Conservation (phyloP, 2,888 invertebrate genomes). For the Imbricaverruca yamaguchii region DNA sequence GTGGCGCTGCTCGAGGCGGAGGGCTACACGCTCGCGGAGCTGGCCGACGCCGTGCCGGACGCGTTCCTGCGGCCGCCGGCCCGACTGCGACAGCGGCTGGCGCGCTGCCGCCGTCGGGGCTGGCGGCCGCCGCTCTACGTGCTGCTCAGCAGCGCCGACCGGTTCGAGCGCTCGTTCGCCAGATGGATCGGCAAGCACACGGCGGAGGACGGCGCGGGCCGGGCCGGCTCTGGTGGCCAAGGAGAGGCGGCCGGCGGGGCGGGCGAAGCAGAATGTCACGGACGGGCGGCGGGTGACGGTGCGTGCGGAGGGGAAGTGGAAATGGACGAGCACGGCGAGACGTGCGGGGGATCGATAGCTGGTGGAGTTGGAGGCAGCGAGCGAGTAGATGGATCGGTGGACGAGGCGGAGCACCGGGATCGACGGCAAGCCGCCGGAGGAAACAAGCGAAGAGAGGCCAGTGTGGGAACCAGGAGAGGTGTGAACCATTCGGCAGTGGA, state of each 20-base stretch:
- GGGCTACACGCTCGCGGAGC: not conserved
- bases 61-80: not conserved
- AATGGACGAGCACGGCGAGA: not conserved
- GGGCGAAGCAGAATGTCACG: not conserved
- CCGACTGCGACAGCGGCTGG: not conserved
- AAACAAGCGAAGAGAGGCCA: no score
- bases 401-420: no score
- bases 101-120: not conserved
- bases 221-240: not conserved
- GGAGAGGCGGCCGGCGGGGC: not conserved
- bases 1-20: not conserved
- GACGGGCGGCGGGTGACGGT: not conserved
- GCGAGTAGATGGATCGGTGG: no score
- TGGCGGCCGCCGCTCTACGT: not conserved
- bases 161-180: not conserved
- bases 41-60: not conserved
- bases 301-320: not conserved
- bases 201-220: not conserved
- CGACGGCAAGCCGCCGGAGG: no score
- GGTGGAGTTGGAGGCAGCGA: no score
- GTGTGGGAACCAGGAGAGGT: no score
- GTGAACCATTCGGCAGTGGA: no score
- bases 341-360: not conserved
- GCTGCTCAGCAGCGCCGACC: not conserved
- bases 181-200: not conserved